phyloP scores from a whole-genome alignment of 2,113 vertebrate species.

The Vulpes ferrilata region DNA sequence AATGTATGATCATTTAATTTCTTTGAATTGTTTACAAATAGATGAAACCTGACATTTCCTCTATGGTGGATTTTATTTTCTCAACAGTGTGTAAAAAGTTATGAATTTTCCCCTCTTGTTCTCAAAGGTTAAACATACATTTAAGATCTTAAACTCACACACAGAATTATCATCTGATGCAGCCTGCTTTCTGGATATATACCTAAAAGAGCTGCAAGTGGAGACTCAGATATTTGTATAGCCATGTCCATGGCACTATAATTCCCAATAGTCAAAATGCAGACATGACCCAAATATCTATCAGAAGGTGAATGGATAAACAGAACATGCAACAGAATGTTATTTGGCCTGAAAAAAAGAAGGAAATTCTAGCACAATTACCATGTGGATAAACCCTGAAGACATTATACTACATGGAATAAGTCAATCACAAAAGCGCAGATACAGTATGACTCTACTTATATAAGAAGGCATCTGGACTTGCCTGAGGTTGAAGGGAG shows the following conservation, averaged over 20 bases:
- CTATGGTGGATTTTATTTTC: constrained; percentile 13
- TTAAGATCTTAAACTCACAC: background rate
- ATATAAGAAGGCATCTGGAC: background rate
- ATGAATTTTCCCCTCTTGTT: background rate
- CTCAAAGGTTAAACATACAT: constrained; percentile 27
- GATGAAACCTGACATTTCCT: constrained; percentile 31
- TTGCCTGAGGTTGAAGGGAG: background rate
- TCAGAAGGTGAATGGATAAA: background rate
- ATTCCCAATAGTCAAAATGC: background rate
- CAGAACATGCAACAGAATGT: background rate
- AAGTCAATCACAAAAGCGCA: background rate
- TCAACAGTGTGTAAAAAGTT: background rate
- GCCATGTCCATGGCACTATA: background rate
- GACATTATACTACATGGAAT: background rate
- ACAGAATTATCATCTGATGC: background rate
- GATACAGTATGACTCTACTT: background rate
- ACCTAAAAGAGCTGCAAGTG: background rate
- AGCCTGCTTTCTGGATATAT: background rate
- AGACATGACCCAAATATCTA: background rate
- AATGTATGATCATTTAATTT: constrained; percentile 21
- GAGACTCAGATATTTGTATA: background rate
- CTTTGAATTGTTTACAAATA: background rate
- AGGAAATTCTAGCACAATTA: background rate
- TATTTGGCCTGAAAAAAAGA: background rate
- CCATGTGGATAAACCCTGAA: background rate